Percentiles rank a stretch among this genome's conserved stretches.
Conservation (phyloP, 1,140 invertebrate species). For the Scaptodrosophila lebanonensis region DNA sequence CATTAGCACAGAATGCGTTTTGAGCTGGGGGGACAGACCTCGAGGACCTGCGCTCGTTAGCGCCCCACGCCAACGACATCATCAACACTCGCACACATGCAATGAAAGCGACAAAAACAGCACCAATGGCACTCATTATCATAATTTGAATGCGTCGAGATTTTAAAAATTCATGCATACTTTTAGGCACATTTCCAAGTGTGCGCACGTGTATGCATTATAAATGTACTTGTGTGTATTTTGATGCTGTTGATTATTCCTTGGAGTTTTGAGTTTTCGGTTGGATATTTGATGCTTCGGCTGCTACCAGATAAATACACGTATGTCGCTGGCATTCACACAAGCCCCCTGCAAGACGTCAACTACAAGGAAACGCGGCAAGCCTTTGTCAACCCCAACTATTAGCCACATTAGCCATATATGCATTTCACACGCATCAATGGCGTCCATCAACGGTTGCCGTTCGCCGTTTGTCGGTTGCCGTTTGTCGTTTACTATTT, state of each 20-base stretch:
- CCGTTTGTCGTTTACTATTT: conserved; percentile 12
- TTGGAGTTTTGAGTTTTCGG: too few species aligned
- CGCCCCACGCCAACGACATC: conserved; percentile 5
- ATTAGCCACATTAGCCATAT: conserved; percentile 9
- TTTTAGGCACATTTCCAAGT: conserved; percentile 53
- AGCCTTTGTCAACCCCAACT: conserved; percentile 27
- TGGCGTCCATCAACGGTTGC: too few species aligned
- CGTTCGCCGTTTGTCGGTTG: too few species aligned
- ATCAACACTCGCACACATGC: neutral
- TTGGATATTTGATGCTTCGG: too few species aligned
- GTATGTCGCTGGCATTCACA: too few species aligned
- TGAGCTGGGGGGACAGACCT: conserved; percentile 27
- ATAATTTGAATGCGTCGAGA: conserved; percentile 64
- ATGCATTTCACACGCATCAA: too few species aligned
- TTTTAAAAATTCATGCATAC: conserved; percentile 68
- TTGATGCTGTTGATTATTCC: conserved; percentile 6
- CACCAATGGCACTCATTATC: conserved; percentile 46
- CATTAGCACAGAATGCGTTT: conserved; percentile 42
- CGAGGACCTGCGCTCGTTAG: conserved; percentile 59
- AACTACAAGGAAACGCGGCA: too few species aligned
- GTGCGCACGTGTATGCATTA: conserved; percentile 57
- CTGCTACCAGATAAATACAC: too few species aligned
- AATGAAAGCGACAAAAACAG: neutral
- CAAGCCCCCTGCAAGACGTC: too few species aligned
- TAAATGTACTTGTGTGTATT: neutral